Percentiles rank a stretch among this genome's conserved stretches.
phyloP scores from a whole-genome alignment of 2,797 vertebrate genomes.

The Melanotaenia maccullochi region DNA sequence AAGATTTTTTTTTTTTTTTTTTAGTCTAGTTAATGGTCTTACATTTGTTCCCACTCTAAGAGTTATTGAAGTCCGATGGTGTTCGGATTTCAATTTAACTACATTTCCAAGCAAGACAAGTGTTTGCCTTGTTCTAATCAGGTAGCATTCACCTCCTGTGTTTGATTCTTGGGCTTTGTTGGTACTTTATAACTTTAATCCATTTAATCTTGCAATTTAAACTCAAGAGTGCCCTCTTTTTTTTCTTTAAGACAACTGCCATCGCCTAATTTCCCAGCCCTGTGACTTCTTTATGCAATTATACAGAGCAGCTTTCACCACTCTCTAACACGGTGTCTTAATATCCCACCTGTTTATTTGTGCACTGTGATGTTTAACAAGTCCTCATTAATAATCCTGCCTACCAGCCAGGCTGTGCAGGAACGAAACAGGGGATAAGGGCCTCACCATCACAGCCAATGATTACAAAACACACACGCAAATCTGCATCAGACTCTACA shows the following conservation, averaged over 20 bases:
- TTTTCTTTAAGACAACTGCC: neutral
- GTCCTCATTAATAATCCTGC: slow-evolving; percentile 25
- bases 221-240: slow-evolving; percentile 4
- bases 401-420: slow-evolving; percentile 1
- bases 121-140: slow-evolving; percentile 41
- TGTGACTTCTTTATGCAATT: slow-evolving; percentile 16
- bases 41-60: slow-evolving; percentile 51
- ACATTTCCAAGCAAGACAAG: slow-evolving; percentile 38
- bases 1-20: slow-evolving; percentile 21
- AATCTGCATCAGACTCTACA: slow-evolving; percentile 16
- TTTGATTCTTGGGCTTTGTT: slow-evolving; percentile 2
- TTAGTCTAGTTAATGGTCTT: slow-evolving; percentile 58
- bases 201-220: slow-evolving; percentile 26
- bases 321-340: neutral
- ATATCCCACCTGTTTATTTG: slow-evolving; percentile 18
- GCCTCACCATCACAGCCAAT: neutral
- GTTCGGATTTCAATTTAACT: slow-evolving; percentile 46
- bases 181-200: slow-evolving; percentile 12
- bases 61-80: slow-evolving; percentile 36
- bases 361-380: neutral
- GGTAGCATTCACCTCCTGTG: slow-evolving; percentile 34
- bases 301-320: neutral
- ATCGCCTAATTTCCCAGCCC: neutral
- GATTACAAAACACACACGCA: neutral
- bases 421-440: neutral